A percentile compares a stretch with the other conserved stretches of the same genome.
phyloP scores from a whole-genome alignment of 2,113 vertebrate genomes.

The Corythaixoides concolor region DNA sequence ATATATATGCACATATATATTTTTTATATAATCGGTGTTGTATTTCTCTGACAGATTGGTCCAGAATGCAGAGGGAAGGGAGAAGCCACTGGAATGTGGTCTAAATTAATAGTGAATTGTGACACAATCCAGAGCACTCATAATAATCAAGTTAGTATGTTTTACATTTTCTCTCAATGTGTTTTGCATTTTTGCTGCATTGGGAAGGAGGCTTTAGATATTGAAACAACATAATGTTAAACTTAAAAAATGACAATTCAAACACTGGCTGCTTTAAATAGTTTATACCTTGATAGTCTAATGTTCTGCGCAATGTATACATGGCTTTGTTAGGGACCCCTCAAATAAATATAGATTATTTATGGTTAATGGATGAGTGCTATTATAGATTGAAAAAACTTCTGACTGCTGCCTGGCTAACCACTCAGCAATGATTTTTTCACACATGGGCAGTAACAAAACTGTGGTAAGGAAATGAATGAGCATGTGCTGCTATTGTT shows the following conservation, averaged over 20 bases:
- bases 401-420: not conserved
- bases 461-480: not conserved
- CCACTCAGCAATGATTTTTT: not conserved
- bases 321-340: conserved; percentile 12
- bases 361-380: conserved; percentile 15
- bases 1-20: not conserved
- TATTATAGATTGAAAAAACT: conserved; percentile 8
- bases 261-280: conserved; percentile 63
- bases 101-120: conserved; percentile 72
- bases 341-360: conserved; percentile 23
- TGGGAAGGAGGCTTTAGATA: conserved; percentile 61
- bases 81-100: conserved; percentile 72
- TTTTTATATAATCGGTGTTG: conserved; percentile 19
- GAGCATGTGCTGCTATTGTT: not conserved
- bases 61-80: conserved; percentile 57
- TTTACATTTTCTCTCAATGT: conserved; percentile 72
- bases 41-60: conserved; percentile 56
- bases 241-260: conserved; percentile 65
- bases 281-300: conserved; percentile 58
- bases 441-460: not conserved
- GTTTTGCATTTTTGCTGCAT: conserved; percentile 67
- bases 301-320: conserved; percentile 42
- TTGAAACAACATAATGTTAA: conserved; percentile 60
- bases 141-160: conserved; percentile 72
- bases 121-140: conserved; percentile 69